Conservation (phyloP, 1,140 invertebrate genomes). For the Carposina sasakii region DNA sequence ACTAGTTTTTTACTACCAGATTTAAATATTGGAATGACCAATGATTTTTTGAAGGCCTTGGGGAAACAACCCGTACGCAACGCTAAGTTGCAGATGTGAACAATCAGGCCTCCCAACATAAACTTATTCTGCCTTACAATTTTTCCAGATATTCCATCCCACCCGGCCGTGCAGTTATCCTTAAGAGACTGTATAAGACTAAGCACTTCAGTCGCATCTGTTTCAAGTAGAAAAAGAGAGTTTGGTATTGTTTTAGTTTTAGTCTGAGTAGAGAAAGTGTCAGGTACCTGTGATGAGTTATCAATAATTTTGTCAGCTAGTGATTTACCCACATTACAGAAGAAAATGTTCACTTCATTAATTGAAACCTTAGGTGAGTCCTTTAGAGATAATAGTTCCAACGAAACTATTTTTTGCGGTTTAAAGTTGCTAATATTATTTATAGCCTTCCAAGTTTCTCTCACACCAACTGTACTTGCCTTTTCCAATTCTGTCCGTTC, state of each 20-base stretch:
- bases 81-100: too few relatives aligned
- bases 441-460: slow-evolving; percentile 17
- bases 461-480: slow-evolving; percentile 10
- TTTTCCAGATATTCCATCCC: too few relatives aligned
- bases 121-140: too few relatives aligned
- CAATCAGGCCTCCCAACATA: too few relatives aligned
- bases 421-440: slow-evolving; percentile 10
- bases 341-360: neutral
- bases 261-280: neutral
- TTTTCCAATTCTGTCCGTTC: slow-evolving; percentile 8
- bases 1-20: too few relatives aligned
- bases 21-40: too few relatives aligned
- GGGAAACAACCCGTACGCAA: too few relatives aligned
- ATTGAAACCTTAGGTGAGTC: neutral
- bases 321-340: neutral
- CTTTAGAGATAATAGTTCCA: neutral
- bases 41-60: too few relatives aligned
- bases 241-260: neutral
- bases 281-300: neutral
- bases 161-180: too few relatives aligned
- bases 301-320: neutral
- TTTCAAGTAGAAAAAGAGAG: neutral
- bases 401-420: neutral
- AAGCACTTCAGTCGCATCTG: too few relatives aligned
- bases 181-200: too few relatives aligned